Evolutionary conservation across 2,888 invertebrate species (phyloP), one percentile per base, ranked within the genome.

Genomic region (Portevinia maculata): DNA sequence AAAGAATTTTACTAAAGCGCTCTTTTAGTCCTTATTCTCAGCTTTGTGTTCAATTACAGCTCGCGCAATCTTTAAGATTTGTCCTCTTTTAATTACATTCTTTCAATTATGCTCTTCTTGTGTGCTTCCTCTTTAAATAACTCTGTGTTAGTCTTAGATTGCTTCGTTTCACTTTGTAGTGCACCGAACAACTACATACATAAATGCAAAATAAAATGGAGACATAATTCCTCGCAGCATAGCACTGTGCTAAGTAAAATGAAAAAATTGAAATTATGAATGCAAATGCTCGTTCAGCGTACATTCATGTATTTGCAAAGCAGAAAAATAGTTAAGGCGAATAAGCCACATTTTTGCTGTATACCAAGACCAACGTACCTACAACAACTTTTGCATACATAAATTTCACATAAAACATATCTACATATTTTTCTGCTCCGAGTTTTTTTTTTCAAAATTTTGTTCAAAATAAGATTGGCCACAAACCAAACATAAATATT

Each of bases 401-500:
- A 13, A 7, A 30, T 15, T 3, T 11, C n/a, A 30, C 13, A 28
- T n/a, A 50, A 15, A 9, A 7, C 3, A 7, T n/a, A 21, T 9
- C 1, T 50, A 28, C 3, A 30, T 24, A 5, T 11, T 34, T 7
- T 9, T 11, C 44, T 24, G 15, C 19, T 46, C 28, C 7, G 57
- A 17, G 57, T 37, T 13, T 48, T 19, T 28, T 57, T 48, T 48
- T 48, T 30, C 37, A 48, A 65, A 52, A 34, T 59, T 48, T 28
- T 19, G 15, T n/a, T 24, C 11, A 48, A 17, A 9, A 48, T 13
- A 37, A n/a, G 34, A 48, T 11, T 9, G 17, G 24, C 52, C 17
- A 30, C 24, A 48, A 32, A 13, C 69, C 39, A 57, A 48, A 57
- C 39, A 69, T 69, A 69, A 59, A 60, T 71, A 71, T 71, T 71